Base-by-base conservation (phyloP, 2,797 vertebrate species). In the Rhinatrema bivittatum region DNA sequence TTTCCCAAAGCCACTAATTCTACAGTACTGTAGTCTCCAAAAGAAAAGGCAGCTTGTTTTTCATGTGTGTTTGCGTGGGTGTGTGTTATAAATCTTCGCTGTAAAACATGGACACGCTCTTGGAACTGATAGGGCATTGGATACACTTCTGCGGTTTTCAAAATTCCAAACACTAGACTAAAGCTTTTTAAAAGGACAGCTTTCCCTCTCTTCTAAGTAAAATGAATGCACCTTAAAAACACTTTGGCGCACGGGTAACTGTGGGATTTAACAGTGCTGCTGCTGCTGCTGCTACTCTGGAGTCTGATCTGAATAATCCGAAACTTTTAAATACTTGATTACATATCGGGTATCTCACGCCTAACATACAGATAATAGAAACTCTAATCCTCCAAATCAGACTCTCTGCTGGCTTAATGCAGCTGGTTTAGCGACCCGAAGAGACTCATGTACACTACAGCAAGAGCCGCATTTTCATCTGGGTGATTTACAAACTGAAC, bases 281-380 rank as follows among this genome's bases (percentile, higher is more conserved):
- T 47, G n/a, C n/a, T n/a, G n/a, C n/a, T n/a, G n/a, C n/a, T n/a
- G 43, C 50, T 50, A 42, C 47, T 32, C 39, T 50, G 32, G 47
- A n/a, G 25, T 42, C 39, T 31, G 19, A 20, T 20, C 31, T 50
- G 39, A 50, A 50, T 50, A 38, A 50, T 50, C 50, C 38, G n/a
- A 50, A 29, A 47, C 47, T 43, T 50, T 38, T 50, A 50, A 42
- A 50, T 50, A 50, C 47, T 50, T 50, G 47, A 50, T 50, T 42
- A 43, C 47, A 39, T 50, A 42, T 50, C 47, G 16, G 50, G 17
- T 50, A 47, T 50, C 42, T 42, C 50, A 50, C 50, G 27, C 47
- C 47, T 37, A 43, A 34, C 47, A 50, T 50, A 43, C 50, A 33
- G 47, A 50, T 47, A 42, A 50, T 42, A 36, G 39, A 39, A 50